Base-by-base conservation (phyloP, 2,888 invertebrate species). In the Coecobrya sp. region DNA sequence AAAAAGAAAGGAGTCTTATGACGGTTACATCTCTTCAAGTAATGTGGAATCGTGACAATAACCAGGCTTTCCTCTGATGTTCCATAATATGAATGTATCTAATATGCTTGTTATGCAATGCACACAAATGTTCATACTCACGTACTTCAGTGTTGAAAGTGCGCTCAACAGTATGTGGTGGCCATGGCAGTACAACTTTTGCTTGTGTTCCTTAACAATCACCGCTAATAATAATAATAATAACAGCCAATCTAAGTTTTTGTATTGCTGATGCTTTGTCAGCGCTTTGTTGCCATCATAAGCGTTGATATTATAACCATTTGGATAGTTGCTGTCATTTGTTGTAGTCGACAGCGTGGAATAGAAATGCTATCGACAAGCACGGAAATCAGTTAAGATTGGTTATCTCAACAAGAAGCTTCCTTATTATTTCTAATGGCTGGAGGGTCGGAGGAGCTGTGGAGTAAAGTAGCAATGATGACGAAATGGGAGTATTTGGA, bases 221-320 rank as follows among this genome's bases (percentile, higher is more conserved):
- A 49, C 49, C 13, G 10, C 10, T 49, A 49, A 49, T 49, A 49
- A 49, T 49, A 49, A 49, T 1, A 7, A 59, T 62, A 62, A 59
- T 62, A 84, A 62, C 42, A 84, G 42, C 36, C 82, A 59, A 84
- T 84, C 59, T 42, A 62, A 52, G 59, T 84, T 42, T 62, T 84
- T 27, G 49, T 11, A 30, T n/a, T 62, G 62, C n/a, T 86, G 45
- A 8, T 59, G 73, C 76, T 73, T 13, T 36, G 59, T 86, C 86
- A 86, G 86, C 86, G 76, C 70, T 86, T 86, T 76, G 19, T n/a
- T 76, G 7, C 59, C 59, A 42, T 76, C 73, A 73, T 86, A 73
- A 76, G 73, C 27, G 49, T 70, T 55, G n/a, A n/a, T 70, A 49
- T 70, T 70, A 70, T 27, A 16, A 19, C 36, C 42, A 70, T n/a